Base-by-base conservation (phyloP, 2,888 invertebrate genomes). In the Teleogryllus oceanicus region DNA sequence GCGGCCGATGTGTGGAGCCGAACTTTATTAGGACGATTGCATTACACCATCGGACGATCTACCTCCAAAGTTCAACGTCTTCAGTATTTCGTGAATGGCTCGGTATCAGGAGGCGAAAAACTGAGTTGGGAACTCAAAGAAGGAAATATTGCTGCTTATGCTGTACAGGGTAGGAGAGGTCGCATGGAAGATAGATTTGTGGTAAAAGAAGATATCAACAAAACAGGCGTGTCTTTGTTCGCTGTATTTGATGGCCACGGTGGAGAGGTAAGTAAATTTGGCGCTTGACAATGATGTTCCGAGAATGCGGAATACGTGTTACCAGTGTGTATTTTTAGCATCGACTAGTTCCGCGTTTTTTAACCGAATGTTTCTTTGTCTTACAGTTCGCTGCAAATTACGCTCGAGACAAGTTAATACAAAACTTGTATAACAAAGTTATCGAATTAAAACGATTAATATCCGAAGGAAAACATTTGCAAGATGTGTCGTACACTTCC, bases 221-320 rank as follows among this genome's bases (percentile, higher is more conserved):
- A 93, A 83, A 95, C 96, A 24, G 95, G 94, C 37, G 93, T 96
- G 79, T 94, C 96, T 24, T 89, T 98, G 81, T 96, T 95, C 88
- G 97, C 96, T 76, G 93, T 98, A 83, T 97, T 97, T 87, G 97
- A 98, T 88, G 97, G 97, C 0, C 97, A 98, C 87, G 98, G 97
- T 78, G 98, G 97, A 75, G 96, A 97, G 87, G 91, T 91, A 86
- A 85, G 76, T 74, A 79, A 37, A 20, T 75, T 16, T 37, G 24
- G 50, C 78, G 18, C 18, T 74, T 74, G 11, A 74, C 20, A 20
- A 74, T 74, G 20, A 11, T 37, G 37, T 37, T 37, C 37, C 37
- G 37, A 37, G 37, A 37, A 37, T 37, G 37, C 37, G 37, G 37
- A 37, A 37, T 37, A 37, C 37, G 8, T 37, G 37, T 37, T 37